Percentiles rank a stretch among this genome's conserved stretches.
Conservation (phyloP, 2,888 invertebrate genomes). For the Phanerotoma sp. region DNA sequence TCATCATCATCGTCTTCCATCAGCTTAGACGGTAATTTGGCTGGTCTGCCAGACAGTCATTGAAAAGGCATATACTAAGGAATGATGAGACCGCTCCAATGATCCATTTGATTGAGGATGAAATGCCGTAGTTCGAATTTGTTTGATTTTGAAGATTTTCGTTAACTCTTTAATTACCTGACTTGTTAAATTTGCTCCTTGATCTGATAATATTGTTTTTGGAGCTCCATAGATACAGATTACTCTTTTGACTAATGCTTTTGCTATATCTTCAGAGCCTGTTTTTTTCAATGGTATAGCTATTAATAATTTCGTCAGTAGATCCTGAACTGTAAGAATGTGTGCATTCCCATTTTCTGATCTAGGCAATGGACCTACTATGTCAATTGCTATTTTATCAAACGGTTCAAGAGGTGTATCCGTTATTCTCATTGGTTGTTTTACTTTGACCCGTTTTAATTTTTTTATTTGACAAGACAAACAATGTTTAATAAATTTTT, state of each 20-base stretch:
- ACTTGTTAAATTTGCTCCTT: conserved; percentile 28
- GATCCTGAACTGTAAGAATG: conserved; percentile 24
- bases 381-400: conserved; percentile 30
- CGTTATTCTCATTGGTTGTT: too few species aligned
- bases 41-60: conserved; percentile 24
- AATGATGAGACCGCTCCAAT: conserved; percentile 25
- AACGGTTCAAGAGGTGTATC: too few species aligned
- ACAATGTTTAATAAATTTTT: too few species aligned
- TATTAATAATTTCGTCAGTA: too few species aligned
- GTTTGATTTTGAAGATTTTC: conserved; percentile 22
- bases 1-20: neutral
- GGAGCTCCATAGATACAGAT: conserved; percentile 30
- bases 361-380: conserved; percentile 22
- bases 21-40: conserved; percentile 19
- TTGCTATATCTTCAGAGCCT: conserved; percentile 28
- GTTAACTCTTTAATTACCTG: conserved; percentile 18
- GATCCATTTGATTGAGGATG: conserved; percentile 29
- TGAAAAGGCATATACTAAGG: conserved; percentile 28
- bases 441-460: neutral
- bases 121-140: conserved; percentile 22
- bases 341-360: too few species aligned
- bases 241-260: conserved; percentile 17
- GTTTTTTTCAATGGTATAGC: conserved; percentile 25
- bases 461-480: neutral
- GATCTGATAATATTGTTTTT: conserved; percentile 24